Evolutionary conservation across 2,113 vertebrate species (phyloP).

Genomic region (Isichthys henryi): DNA sequence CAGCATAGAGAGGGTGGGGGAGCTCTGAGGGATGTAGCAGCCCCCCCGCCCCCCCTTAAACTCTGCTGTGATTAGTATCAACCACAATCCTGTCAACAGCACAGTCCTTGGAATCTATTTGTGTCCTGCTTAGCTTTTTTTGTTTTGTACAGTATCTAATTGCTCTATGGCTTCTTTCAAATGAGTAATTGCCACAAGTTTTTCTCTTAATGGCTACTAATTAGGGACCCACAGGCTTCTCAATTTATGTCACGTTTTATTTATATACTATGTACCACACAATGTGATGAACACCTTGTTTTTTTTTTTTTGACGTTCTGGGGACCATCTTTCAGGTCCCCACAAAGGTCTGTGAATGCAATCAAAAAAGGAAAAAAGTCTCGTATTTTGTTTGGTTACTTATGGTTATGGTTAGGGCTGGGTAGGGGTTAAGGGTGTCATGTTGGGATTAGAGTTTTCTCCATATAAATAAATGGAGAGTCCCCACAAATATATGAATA

Average conservation of each 20-base stretch:
- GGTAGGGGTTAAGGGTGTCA: not conserved
- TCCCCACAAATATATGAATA: not conserved
- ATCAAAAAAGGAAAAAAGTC: not conserved
- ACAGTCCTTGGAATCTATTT: not conserved
- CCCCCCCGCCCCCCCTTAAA: not conserved
- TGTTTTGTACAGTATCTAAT: not conserved
- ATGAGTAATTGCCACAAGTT: conserved; percentile 8
- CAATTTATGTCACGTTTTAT: not conserved
- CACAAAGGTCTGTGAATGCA: not conserved
- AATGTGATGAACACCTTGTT: not conserved
- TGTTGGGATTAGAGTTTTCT: not conserved
- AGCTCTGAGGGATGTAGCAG: not conserved
- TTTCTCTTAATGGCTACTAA: conserved; percentile 11
- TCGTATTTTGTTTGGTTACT: not conserved
- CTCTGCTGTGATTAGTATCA: not conserved
- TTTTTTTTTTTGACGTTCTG: not conserved
- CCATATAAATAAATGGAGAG: not conserved
- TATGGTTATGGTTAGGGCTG: not conserved
- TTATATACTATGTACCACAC: not conserved
- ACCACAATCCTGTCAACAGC: not conserved
- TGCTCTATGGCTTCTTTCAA: conserved; percentile 10
- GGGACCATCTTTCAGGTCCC: not conserved
- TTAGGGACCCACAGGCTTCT: conserved; percentile 7
- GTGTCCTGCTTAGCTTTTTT: not conserved
- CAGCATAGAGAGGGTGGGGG: not conserved